Conservation (phyloP, 2,888 invertebrate species). For the Colostygia pectinataria region DNA sequence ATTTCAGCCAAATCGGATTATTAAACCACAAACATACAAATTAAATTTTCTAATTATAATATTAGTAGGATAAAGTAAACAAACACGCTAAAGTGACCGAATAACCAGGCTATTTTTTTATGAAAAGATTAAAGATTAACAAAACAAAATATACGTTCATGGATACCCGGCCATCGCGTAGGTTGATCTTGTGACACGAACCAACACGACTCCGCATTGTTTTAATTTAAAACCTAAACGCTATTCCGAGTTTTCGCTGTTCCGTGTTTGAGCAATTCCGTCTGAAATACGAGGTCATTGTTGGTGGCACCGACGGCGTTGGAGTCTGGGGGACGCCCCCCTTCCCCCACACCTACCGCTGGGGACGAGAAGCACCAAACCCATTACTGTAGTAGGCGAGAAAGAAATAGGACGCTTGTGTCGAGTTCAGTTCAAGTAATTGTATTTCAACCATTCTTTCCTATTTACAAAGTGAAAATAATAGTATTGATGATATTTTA, state of each 20-base stretch:
- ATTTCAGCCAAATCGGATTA: no score
- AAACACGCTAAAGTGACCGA: neutral
- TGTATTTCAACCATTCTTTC: slow-evolving; percentile 73
- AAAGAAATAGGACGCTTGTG: slow-evolving; percentile 78
- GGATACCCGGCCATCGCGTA: slow-evolving; percentile 18
- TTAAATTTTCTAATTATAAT: no score
- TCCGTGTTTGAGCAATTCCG: slow-evolving; percentile 80
- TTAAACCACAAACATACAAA: no score
- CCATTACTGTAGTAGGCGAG: slow-evolving; percentile 76
- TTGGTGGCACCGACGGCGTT: slow-evolving; percentile 77
- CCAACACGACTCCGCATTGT: slow-evolving; percentile 33
- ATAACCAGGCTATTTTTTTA: no score
- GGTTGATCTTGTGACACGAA: slow-evolving; percentile 30
- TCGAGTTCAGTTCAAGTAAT: slow-evolving; percentile 77
- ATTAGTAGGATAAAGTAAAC: neutral
- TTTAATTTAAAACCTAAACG: slow-evolving; percentile 52
- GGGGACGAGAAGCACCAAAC: slow-evolving; percentile 60
- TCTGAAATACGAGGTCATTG: slow-evolving; percentile 83
- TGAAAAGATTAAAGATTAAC: neutral
- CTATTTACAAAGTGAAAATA: slow-evolving; percentile 36
- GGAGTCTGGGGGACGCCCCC: slow-evolving; percentile 58
- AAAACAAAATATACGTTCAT: neutral
- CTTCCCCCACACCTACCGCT: slow-evolving; percentile 41
- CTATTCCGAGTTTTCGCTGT: slow-evolving; percentile 75
- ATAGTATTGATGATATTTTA: slow-evolving; percentile 27